Percentiles rank a stretch among this genome's conserved stretches.
Conservation (phyloP, 2,888 invertebrate species). For the Eueremaeus valkanovi region DNA sequence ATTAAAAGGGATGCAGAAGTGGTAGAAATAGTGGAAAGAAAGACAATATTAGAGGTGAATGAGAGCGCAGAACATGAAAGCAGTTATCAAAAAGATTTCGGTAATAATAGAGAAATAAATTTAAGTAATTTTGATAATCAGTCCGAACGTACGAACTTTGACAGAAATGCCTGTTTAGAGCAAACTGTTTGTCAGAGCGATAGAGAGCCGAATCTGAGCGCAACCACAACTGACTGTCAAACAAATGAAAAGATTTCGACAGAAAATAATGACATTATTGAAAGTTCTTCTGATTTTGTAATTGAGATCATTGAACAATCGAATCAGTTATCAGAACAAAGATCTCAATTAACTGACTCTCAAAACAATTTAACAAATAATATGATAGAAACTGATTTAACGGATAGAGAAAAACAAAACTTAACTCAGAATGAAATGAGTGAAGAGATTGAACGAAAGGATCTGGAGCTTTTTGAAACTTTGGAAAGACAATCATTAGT, state of each 20-base stretch:
- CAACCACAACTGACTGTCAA: not conserved
- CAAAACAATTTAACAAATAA: not conserved
- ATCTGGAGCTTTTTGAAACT: not conserved
- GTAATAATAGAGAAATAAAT: conserved; percentile 20
- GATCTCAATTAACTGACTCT: not conserved
- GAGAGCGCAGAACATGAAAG: no score
- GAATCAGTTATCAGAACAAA: not conserved
- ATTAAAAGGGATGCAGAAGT: not conserved
- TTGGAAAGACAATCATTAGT: not conserved
- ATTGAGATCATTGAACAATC: not conserved
- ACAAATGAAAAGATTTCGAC: not conserved
- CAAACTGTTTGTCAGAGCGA: not conserved
- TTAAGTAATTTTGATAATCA: conserved; percentile 9
- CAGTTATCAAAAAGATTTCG: not conserved
- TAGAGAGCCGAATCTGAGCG: not conserved
- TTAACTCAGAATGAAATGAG: not conserved
- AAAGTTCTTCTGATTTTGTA: not conserved
- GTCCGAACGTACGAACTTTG: not conserved
- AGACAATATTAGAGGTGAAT: not conserved
- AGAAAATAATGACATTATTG: not conserved
- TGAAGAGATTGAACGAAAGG: not conserved
- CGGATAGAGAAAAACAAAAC: not conserved
- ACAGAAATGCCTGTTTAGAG: not conserved
- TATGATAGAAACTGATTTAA: not conserved
- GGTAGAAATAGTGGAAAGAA: not conserved